Conservation (phyloP, 2,113 vertebrate genomes). For the Petromus typicus region DNA sequence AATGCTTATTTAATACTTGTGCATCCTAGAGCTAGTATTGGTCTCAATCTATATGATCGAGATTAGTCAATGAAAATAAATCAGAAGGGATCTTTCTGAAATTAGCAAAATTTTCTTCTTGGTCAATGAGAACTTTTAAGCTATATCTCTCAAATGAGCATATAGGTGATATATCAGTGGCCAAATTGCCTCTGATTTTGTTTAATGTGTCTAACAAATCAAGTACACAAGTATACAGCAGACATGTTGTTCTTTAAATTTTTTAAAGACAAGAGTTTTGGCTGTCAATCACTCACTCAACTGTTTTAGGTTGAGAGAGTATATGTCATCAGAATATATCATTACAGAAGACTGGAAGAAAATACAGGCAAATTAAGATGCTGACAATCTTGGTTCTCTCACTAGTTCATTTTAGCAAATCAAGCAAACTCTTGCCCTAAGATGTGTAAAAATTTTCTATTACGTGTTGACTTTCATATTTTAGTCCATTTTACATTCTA, state of each 20-base stretch:
- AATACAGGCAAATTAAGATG: slow-evolving; percentile 32
- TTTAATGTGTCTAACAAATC: slow-evolving; percentile 62
- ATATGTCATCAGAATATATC: background rate
- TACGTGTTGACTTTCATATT: background rate
- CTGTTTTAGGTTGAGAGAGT: slow-evolving; percentile 66
- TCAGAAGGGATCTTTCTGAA: background rate
- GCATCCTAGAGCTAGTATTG: background rate
- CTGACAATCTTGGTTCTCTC: slow-evolving; percentile 42
- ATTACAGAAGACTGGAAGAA: background rate
- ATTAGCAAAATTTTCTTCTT: background rate
- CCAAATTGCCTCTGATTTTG: slow-evolving; percentile 64
- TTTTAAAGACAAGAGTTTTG: slow-evolving; percentile 82
- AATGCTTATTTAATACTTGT: background rate
- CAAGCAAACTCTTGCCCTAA: background rate
- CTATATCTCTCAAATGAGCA: slow-evolving; percentile 68
- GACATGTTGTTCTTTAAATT: slow-evolving; percentile 78
- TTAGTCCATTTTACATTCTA: slow-evolving; percentile 46
- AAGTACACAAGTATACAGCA: slow-evolving; percentile 23
- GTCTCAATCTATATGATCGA: slow-evolving; percentile 6
- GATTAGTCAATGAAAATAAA: slow-evolving; percentile 58
- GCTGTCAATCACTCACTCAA: slow-evolving; percentile 79
- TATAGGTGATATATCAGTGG: slow-evolving; percentile 57
- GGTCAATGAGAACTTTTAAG: slow-evolving; percentile 3
- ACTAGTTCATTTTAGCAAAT: slow-evolving; percentile 65
- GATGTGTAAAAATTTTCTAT: slow-evolving; percentile 21